Base-by-base conservation (phyloP, 2,888 invertebrate species). In the Caenorhabditis sp. region DNA sequence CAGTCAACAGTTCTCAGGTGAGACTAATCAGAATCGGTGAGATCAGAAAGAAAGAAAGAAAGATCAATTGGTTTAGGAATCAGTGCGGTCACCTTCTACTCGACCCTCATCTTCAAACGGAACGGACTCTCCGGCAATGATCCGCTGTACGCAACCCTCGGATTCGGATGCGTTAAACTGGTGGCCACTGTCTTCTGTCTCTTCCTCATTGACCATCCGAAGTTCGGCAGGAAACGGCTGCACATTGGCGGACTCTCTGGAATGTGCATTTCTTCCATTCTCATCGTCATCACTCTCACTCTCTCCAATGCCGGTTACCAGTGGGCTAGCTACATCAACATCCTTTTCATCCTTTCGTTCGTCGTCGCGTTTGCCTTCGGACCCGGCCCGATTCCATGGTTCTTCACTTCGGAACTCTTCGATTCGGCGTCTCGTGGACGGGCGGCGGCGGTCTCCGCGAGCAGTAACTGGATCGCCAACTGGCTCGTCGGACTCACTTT, bases 351-450 rank as follows among this genome's bases (percentile, higher is more conserved):
- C 11, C 92, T 94, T 17, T 89, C 93, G 20, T 95, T 94, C 90
- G 94, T 95, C 70, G 92, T 95, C 20, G 93, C 94, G 90, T 96
- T 96, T 89, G 95, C 95, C 0, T 93, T 93, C 15, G 95, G 95
- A 0, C 95, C 95, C 9, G 84, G 95, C 63, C 95, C 95, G 22
- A 95, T 96, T 78, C 95, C 95, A 1, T 95, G 95, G 94, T 95
- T 96, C 91, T 92, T 95, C 78, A 95, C 95, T 1, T 93, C 94
- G 83, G 95, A 95, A 90, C 88, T 95, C 53, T 95, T 95, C 90
- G 93, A 92, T 86, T 94, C 94, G 87, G 92, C 93, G 2, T 93
- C 95, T 0, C 91, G 95, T 45, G 94, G 95, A 0, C 92, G 93
- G 0, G 95, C 95, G 11, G 93, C 94, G 9, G 93, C 94, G 0